Evolutionary conservation across 37 sponge, comb jelly and placozoan species (phyloP), one percentile per base, ranked within the genome.

Genomic region (Chondrosia reniformis): DNA sequence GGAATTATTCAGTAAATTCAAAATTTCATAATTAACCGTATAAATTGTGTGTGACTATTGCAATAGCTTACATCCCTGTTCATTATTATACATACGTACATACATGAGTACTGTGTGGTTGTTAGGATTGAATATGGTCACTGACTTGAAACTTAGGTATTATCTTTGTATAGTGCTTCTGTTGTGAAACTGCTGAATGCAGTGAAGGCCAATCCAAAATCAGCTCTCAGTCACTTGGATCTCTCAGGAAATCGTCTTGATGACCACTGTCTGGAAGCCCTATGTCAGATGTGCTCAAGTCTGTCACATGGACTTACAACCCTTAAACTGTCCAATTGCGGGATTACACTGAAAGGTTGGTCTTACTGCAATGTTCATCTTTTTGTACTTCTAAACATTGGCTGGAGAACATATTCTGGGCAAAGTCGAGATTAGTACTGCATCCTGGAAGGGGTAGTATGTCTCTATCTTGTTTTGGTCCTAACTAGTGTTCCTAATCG

Each of bases 191-290:
- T 84, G 36, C 33, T 67, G n/a, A 42, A 46, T 42, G 84, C 79
- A 2, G 52, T 87, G 65, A 87, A 63, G 63, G 81, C 36, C 59
- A 91, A 84, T 55, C 55, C 74, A 21, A 83, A 66, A 40, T 34
- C 84, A 21, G 61, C 62, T 17, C 59, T 91, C 1, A 78, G 75
- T 0, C 88, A 91, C 74, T 57, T 91, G 24, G 88, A 91, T 74
- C 81, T 91, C 37, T 84, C 85, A 0, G 76, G 81, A 46, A 91
- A 87, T 64, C 69, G 27, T 12, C 58, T 91, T 32, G 92, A 91
- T 63, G 92, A 91, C 32, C 80, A 81, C 77, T 61, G 92, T 84
- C 31, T 45, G 73, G 19, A 15, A 5, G 0, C 61, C 2, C 69
- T 44, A 1, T 91, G 42, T 75, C 80, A 33, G 33, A 33, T 64